Evolutionary conservation across 23 tunicate genomes (phyloP), one percentile per base, ranked within the genome.

Genomic region (Oikopleura dioica): DNA sequence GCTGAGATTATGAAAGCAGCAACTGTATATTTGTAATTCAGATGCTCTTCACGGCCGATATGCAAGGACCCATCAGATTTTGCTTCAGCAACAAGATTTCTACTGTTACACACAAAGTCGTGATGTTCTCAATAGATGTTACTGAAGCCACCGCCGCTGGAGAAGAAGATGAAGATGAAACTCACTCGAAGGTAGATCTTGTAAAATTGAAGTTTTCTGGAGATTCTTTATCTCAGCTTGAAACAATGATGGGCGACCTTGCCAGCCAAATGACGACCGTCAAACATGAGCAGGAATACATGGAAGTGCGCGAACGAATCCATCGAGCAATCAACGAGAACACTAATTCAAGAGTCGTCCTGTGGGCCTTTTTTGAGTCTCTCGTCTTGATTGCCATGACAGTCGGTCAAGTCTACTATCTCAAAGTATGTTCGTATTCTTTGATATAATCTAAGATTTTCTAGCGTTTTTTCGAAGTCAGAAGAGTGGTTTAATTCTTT

Each of bases 321-420:
- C 98, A 92, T 81, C 78, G 98, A 12, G 72, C 72, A 83, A 92
- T 92, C 36, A 92, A 92, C 38, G 98, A 92, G 84, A 92, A 78
- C 85, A 92, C 98, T 12, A 92, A 92, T 75, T 85, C 98, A 35
- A 79, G 98, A 51, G 98, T 92, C 58, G 98, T 92, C 34, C 55
- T 92, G 69, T 92, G 98, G 98, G 98, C 98, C 5, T 85, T 92
- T 31, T 92, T 92, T 69, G 98, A 92, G 55, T 86, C 94, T 28
- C 75, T 92, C 29, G 84, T 92, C 26, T 87, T 92, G 16, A 92
- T 92, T 75, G 82, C 87, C 0, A 92, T 92, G 98, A 92, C 94
- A 1, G 79, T 86, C n/a, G 98, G 98, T 23, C 98, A 92, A 76
- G 83, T 92, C 33, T 92, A 92, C 76, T 92, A 92, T 68, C 83